A percentile compares a stretch with the other conserved stretches of the same genome.
Evolutionary conservation across 2,888 invertebrate genomes (phyloP).

Genomic region (Galerucella pusilla): DNA sequence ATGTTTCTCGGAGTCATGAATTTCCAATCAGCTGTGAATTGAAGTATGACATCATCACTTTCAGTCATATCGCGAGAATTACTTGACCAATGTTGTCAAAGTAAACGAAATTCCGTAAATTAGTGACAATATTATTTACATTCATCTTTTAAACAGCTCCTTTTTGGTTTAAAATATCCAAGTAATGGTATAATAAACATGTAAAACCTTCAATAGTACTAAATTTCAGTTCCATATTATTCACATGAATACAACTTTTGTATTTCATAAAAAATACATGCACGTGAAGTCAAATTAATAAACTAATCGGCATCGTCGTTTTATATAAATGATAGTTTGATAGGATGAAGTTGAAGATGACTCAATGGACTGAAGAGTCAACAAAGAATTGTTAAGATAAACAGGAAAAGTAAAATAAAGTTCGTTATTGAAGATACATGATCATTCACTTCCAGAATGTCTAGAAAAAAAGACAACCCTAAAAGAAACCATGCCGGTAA

Average conservation of each 20-base stretch:
- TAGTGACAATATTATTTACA: no score
- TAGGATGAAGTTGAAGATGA: neutral
- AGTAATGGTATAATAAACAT: no score
- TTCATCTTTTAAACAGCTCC: no score
- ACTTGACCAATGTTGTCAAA: neutral
- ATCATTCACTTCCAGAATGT: constrained; percentile 27
- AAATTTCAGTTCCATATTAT: no score
- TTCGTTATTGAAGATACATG: neutral
- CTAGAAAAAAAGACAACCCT: constrained; percentile 50
- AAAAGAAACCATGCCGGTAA: constrained; percentile 53
- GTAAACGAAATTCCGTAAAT: no score
- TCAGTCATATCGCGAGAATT: neutral
- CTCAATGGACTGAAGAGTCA: neutral
- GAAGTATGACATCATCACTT: neutral
- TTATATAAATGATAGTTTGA: neutral
- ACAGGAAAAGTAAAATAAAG: neutral
- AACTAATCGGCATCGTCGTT: neutral
- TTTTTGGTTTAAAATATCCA: no score
- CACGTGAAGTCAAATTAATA: no score
- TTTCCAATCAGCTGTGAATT: neutral
- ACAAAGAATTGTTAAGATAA: neutral
- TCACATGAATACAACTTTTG: no score
- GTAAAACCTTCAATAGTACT: no score
- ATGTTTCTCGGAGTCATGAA: neutral
- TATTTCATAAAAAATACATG: no score